Evolutionary conservation across 2,797 vertebrate species (phyloP).

Genomic region (Peromyscus melanophrys): DNA sequence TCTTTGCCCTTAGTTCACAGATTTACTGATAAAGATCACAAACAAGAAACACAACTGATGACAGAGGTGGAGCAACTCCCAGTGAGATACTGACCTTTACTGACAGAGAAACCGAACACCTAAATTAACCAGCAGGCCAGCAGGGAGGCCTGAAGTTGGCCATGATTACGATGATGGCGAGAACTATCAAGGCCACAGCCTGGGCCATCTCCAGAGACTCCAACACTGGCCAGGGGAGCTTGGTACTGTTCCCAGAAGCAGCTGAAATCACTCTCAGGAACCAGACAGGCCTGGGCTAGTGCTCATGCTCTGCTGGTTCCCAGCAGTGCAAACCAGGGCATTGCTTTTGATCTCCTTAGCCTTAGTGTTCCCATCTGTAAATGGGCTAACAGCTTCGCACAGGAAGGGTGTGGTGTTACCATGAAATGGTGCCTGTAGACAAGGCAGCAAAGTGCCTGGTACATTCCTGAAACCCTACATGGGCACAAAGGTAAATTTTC

Average conservation of each 20-base stretch:
- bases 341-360: not conserved
- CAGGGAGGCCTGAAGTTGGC: not conserved
- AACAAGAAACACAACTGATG: conserved; percentile 28
- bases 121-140: not conserved
- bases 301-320: not conserved
- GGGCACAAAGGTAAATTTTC: conserved; percentile 31
- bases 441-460: not conserved
- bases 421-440: not conserved
- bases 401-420: not conserved
- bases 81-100: not conserved
- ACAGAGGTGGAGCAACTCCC: not conserved
- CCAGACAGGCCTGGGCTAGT: not conserved
- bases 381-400: not conserved
- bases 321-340: not conserved
- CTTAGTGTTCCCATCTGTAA: conserved; percentile 52
- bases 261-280: not conserved
- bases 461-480: not conserved
- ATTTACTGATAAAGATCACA: not conserved
- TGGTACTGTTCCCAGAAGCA: conserved; percentile 1
- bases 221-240: not conserved
- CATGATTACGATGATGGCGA: not conserved
- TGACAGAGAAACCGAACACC: conserved; percentile 30
- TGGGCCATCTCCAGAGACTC: not conserved
- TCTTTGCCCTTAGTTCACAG: not conserved
- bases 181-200: not conserved